Base-by-base conservation (phyloP, 1,140 invertebrate genomes). In the Heliconius himera region DNA sequence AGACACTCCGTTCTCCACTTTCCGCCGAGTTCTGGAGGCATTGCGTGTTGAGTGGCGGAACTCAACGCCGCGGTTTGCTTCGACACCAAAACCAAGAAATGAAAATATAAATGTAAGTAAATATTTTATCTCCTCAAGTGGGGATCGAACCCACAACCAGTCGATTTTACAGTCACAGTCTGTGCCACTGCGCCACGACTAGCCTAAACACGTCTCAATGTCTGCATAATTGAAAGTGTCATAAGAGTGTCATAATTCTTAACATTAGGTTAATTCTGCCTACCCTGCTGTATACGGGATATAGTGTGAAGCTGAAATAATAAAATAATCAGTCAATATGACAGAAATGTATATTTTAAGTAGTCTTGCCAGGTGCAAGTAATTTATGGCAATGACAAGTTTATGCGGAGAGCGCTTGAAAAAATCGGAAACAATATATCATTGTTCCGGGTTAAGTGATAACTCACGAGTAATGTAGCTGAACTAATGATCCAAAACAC, bases 401-500 rank as follows among this genome's bases (percentile, higher is more conserved):
- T 29, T 66, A 66, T 66, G 22, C 26, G 60, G 22, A 66, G 26
- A 18, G 11, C 60, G 60, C 11, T 66, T 29, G 60, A 66, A 66
- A 66, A 60, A 66, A 66, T 66, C 60, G 60, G 22, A 66, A 66
- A 29, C 60, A 66, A 66, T 66, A 29, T 29, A 66, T 66, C 60
- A 66, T 66, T 66, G 60, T 66, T 29, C 60, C 60, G 60, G 60
- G 26, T 66, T 29, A 66, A 66, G 26, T 66, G 60, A 66, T 66
- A 66, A 66, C 60, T 66, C 60, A 29, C 60, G 26, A 66, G 60
- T 29, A 66, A 66, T 66, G 60, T 66, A 66, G 11, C 60, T 66
- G 60, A 66, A 66, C 60, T 66, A 66, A 66, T 66, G 60, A 29
- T 66, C 60, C 26, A 5, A 66, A 66, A 29, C 22, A 66, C 22